Evolutionary conservation across 2,113 vertebrate genomes (phyloP).

Genomic region (Pelvicachromis taeniatus): DNA sequence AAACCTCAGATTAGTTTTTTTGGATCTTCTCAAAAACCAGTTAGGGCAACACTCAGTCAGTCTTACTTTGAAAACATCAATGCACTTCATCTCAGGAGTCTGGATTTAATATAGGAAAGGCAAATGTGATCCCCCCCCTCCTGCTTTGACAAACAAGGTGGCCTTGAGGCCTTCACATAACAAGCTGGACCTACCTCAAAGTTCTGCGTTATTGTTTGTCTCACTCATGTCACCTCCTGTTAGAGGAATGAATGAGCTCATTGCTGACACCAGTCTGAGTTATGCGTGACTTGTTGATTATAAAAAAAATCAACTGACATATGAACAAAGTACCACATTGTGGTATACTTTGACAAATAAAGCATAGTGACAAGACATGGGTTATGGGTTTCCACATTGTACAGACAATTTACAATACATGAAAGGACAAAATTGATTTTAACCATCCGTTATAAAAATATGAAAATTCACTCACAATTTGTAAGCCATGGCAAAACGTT

Average conservation of each 20-base stretch:
- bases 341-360: not conserved
- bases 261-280: conserved; percentile 48
- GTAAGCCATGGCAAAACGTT: not conserved
- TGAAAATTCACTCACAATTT: not conserved
- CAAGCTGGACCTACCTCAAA: conserved; percentile 52
- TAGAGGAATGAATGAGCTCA: conserved; percentile 67
- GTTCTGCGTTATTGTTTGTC: conserved; percentile 44
- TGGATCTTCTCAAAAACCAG: not conserved
- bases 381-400: not conserved
- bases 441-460: not conserved
- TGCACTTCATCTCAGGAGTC: conserved; percentile 14
- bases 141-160: conserved; percentile 28
- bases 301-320: conserved; percentile 9
- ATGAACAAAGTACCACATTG: not conserved
- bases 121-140: not conserved
- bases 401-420: not conserved
- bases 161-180: conserved; percentile 44
- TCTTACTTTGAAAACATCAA: conserved; percentile 17
- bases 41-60: not conserved
- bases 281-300: conserved; percentile 16
- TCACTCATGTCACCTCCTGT: conserved; percentile 53
- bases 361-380: not conserved
- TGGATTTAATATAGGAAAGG: conserved; percentile 26
- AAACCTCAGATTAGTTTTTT: conserved; percentile 50
- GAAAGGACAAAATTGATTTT: not conserved